Evolutionary conservation across 1,140 invertebrate species (phyloP).

Genomic region (Aphis craccivora): DNA sequence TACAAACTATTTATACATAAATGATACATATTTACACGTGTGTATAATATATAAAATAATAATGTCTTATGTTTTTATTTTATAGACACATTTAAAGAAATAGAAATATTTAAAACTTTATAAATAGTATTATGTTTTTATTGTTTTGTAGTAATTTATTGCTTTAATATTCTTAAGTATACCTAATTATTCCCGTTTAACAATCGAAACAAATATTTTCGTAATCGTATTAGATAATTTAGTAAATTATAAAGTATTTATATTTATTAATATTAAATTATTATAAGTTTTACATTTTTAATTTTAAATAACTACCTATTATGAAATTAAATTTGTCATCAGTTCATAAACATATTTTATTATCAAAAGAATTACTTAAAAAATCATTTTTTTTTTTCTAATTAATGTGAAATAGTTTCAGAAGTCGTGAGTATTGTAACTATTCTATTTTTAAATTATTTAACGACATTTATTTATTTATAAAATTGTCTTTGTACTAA

Average conservation of each 20-base stretch:
- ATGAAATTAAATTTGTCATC: no score
- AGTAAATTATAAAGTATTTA: no score
- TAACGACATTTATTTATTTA: neutral
- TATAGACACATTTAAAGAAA: no score
- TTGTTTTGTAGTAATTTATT: neutral
- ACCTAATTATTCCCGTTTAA: no score
- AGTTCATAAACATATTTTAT: neutral
- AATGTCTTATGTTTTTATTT: no score
- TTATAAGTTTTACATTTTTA: no score
- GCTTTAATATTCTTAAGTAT: neutral
- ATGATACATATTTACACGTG: neutral
- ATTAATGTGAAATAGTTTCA: neutral
- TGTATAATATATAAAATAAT: no score
- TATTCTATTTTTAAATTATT: neutral
- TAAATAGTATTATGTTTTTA: neutral
- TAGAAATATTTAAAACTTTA: neutral
- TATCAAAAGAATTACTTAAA: neutral
- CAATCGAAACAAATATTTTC: no score
- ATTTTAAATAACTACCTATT: no score
- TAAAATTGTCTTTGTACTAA: neutral
- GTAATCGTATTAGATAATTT: no score
- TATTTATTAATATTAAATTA: no score
- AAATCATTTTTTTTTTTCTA: neutral
- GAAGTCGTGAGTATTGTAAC: neutral
- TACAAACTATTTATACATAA: neutral